Base-by-base conservation (phyloP, 2,113 vertebrate genomes). In the Heterocephalus glaber region DNA sequence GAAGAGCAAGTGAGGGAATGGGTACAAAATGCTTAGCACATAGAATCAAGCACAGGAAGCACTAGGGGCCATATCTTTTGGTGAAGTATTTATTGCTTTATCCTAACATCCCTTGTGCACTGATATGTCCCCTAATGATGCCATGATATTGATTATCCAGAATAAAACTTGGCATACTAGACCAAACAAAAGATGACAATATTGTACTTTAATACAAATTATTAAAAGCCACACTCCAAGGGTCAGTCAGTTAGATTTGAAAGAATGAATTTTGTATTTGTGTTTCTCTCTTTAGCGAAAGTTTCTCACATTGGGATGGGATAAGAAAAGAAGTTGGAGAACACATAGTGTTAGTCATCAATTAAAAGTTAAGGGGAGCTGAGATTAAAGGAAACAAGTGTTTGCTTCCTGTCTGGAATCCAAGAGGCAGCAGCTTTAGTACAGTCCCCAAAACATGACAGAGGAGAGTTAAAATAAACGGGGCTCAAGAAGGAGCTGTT, bases 371-470 rank as follows among this genome's bases (percentile, higher is more conserved):
- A 60, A 10, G 47, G 13, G 30, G 47, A 56, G 2, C 4, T 72
- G 68, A 89, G 30, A 63, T 56, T 44, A 84, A 74, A 60, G 65
- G 19, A 3, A 96, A 49, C 3, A 30, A 81, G 14, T 38, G 20
- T 5, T 14, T 24, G 33, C 58, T 58, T 81, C 14, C 5, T n/a
- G 16, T 33, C 11, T 33, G 41, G 63, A 74, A 9, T 1, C 28
- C 44, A 5, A 2, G 26, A 74, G 47, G 28, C n/a, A 35, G 5
- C 22, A 56, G 0, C 85, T 85, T 54, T 44, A 49, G 30, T 72
- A 19, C 1, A 41, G 14, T n/a, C 16, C 13, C 22, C 0, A 1
- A 11, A 22, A 7, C 3, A 66, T 56, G 7, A 6, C 12, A 70
- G 1, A 26, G 5, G 24, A 13, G 2, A 47, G 5, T 2, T 58